Base-by-base conservation (phyloP, 2,888 invertebrate species). In the Caenorhabditis sinica region DNA sequence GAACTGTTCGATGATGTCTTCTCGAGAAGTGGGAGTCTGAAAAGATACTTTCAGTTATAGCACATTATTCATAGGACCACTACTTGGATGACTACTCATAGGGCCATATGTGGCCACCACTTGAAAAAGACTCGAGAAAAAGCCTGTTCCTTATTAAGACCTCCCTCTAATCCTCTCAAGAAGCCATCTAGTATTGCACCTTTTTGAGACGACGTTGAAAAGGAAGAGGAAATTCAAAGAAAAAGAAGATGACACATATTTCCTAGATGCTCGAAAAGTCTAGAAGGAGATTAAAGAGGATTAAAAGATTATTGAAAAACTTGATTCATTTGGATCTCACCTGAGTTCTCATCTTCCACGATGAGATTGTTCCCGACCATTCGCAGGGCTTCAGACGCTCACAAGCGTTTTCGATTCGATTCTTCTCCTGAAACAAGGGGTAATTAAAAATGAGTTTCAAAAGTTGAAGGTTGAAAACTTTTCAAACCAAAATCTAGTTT, bases 371-470 rank as follows among this genome's bases (percentile, higher is more conserved):
- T 40, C 68, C 61, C 17, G 75, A 56, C 81, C 83, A 83, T 43
- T 86, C 86, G 25, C 72, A 74, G 17, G 83, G 80, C 65, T 83
- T 80, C 40, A 86, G 65, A 45, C 86, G 40, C 45, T 86, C 83
- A 25, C 86, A 86, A 13, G 86, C 86, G 43, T 86, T 82, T 33
- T 86, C 86, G 17, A 86, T 66, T 15, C 82, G 74, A 45, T 83
- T 72, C 53, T 61, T 71, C 51, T 86, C 86, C 81, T 85, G 79
- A 53, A 83, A 83, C n/a, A n/a, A n/a, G n/a, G n/a, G n/a, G n/a
- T n/a, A 28, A 30, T 40, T 40, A 13, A 40, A n/a, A 63, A 63
- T 63, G 3, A 25, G 3, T 61, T 36, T 40, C 11, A 40, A 13
- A 2, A 40, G 13, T 36, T 36, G 33, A 36, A 4, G 9, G 9